phyloP scores from a whole-genome alignment of 2,113 vertebrate species.

The Gymnocephalus cernua region DNA sequence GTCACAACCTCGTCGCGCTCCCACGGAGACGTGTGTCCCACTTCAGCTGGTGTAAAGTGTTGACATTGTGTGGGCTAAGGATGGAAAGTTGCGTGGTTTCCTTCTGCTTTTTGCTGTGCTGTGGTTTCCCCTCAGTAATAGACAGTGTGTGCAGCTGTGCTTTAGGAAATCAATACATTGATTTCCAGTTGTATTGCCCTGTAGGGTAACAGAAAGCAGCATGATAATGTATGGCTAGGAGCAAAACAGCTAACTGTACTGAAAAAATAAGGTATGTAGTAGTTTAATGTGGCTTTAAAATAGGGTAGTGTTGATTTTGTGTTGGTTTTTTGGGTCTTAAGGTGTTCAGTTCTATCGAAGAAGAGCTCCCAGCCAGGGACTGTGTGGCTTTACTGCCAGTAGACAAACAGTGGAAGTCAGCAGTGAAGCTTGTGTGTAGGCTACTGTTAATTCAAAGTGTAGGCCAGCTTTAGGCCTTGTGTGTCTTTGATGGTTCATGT shows the following conservation, averaged over 20 bases:
- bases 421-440: not conserved
- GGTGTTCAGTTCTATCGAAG: not conserved
- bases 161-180: constrained; percentile 55
- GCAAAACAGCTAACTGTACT: not conserved
- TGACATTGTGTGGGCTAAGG: not conserved
- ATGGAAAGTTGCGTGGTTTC: constrained; percentile 69
- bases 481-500: not conserved
- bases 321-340: not conserved
- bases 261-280: not conserved
- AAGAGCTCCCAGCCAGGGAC: not conserved
- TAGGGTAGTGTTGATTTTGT: not conserved
- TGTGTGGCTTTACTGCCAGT: not conserved
- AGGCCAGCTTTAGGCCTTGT: not conserved
- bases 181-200: constrained; percentile 5
- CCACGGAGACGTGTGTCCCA: not conserved
- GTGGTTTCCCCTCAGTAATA: constrained; percentile 42
- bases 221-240: not conserved
- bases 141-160: constrained; percentile 47
- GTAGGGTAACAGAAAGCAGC: constrained; percentile 1
- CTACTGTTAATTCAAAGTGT: not conserved
- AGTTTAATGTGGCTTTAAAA: not conserved
- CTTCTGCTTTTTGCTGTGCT: constrained; percentile 36
- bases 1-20: not conserved
- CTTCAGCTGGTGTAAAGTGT: not conserved
- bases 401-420: not conserved